These are phyloP conservation scores for Akabosia matsudoensis DNA, from an alignment of 1,140 invertebrate genomes.

Conservation along the genomic window DNA sequence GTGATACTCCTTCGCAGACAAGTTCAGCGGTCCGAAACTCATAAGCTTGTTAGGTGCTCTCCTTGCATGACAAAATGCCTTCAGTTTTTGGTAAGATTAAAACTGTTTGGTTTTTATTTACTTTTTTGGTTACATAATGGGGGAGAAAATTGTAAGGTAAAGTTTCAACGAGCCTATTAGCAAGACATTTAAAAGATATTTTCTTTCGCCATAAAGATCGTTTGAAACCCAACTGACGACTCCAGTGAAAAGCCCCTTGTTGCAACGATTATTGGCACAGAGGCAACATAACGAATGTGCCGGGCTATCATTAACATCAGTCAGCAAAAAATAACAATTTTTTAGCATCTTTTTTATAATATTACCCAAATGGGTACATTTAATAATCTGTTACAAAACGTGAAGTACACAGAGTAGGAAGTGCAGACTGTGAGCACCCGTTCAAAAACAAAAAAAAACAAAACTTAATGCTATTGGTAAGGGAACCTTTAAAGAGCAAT, in stretches of 20 bases:
- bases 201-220: neutral
- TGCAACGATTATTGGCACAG: slow-evolving; percentile 5
- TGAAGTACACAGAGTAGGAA: too few relatives aligned
- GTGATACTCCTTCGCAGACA: neutral
- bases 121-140: neutral
- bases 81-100: neutral
- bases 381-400: too few relatives aligned
- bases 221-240: neutral
- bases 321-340: slow-evolving; percentile 20
- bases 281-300: neutral
- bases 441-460: too few relatives aligned
- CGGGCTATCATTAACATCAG: neutral
- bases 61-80: slow-evolving; percentile 18
- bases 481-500: neutral
- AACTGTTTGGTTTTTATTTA: neutral
- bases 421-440: neutral
- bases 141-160: neutral
- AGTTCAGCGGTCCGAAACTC: neutral
- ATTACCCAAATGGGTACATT: neutral
- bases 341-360: slow-evolving; percentile 11
- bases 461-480: too few relatives aligned
- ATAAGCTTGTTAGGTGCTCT: neutral
- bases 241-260: neutral
- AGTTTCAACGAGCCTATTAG: slow-evolving; percentile 12
- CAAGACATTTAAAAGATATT: neutral